Evolutionary conservation across 2,113 vertebrate species (phyloP).

Genomic region (Solea solea): DNA sequence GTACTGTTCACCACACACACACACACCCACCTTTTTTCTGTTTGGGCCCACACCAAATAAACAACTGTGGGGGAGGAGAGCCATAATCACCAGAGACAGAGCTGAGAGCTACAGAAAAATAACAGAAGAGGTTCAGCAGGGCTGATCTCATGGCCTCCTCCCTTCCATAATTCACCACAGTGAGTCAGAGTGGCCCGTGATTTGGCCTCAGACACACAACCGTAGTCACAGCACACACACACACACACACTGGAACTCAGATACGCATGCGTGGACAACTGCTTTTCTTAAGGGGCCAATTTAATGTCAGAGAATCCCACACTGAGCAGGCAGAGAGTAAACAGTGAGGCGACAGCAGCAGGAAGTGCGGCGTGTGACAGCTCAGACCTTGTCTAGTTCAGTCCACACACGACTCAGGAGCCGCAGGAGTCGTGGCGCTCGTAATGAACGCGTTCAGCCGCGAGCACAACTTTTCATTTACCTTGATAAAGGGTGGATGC

Average conservation of each 20-base stretch:
- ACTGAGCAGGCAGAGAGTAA: slow-evolving; percentile 27
- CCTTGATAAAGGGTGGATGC: slow-evolving; percentile 47
- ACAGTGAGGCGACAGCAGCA: slow-evolving; percentile 45
- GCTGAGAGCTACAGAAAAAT: slow-evolving; percentile 13
- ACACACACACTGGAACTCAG: slow-evolving; percentile 29
- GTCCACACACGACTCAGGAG: slow-evolving; percentile 41
- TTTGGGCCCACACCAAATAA: slow-evolving; percentile 62
- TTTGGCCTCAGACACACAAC: slow-evolving; percentile 18
- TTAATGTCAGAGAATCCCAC: not conserved
- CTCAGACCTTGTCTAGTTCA: not conserved
- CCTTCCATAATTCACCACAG: slow-evolving; percentile 53
- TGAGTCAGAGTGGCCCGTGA: slow-evolving; percentile 10
- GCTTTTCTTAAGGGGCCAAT: not conserved
- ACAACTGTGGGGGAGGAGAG: slow-evolving; percentile 58
- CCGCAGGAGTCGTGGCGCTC: slow-evolving; percentile 55
- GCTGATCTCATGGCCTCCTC: slow-evolving; percentile 61
- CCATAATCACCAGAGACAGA: slow-evolving; percentile 44
- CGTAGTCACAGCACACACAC: slow-evolving; percentile 9
- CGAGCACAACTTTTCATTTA: slow-evolving; percentile 47
- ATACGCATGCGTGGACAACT: slow-evolving; percentile 41
- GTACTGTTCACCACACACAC: slow-evolving; percentile 30
- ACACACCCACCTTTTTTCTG: slow-evolving; percentile 55
- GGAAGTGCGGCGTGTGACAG: slow-evolving; percentile 6
- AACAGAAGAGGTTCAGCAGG: slow-evolving; percentile 26
- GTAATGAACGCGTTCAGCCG: slow-evolving; percentile 53